Evolutionary conservation across 2,113 vertebrate genomes (phyloP), one percentile per base, ranked within the genome.

Genomic region (Corythoichthys intestinalis): DNA sequence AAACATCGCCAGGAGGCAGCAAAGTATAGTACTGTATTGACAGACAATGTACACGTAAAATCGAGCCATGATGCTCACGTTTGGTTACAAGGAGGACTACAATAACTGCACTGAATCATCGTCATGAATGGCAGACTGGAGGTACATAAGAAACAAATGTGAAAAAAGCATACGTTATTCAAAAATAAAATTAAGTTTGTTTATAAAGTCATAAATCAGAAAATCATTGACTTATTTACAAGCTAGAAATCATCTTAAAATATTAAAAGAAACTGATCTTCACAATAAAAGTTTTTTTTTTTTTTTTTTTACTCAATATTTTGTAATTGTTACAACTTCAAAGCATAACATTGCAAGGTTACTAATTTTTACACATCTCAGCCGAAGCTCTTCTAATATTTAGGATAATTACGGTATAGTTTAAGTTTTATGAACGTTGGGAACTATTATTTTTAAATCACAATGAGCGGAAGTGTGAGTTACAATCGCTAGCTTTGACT

Each of bases 201-300:
- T 56, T 53, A n/a, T 28, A 6, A 28, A 8, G 49, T 50, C 7
- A 28, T 9, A 56, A 56, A 28, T 14, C 41, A 37, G 0, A 58
- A 34, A 48, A 1, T 34, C 2, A 15, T 14, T 15, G 12, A 37
- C 17, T n/a, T 4, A 15, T 4, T 70, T 0, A 39, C 2, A 67
- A 10, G 1, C 13, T 0, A 54, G 12, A 47, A 17, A 49, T 12
- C 52, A 0, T 2, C 7, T 44, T 47, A 35, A 50, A 12, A 50
- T 41, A 60, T 56, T 47, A 52, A 13, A 28, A 13, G 49, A 41
- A 6, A 17, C 1, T 13, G 37, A 3, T 56, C 37, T 83, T 83
- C 85, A 87, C 28, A 87, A 80, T 83, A 87, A 80, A 84, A 52
- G 11, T 10, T 15, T 14, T 3, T 12, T 14, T 1, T 12, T 14